These are phyloP conservation scores for Mormyrus iriodes DNA, from an alignment of 2,113 vertebrate species.

Conservation along the genomic window DNA sequence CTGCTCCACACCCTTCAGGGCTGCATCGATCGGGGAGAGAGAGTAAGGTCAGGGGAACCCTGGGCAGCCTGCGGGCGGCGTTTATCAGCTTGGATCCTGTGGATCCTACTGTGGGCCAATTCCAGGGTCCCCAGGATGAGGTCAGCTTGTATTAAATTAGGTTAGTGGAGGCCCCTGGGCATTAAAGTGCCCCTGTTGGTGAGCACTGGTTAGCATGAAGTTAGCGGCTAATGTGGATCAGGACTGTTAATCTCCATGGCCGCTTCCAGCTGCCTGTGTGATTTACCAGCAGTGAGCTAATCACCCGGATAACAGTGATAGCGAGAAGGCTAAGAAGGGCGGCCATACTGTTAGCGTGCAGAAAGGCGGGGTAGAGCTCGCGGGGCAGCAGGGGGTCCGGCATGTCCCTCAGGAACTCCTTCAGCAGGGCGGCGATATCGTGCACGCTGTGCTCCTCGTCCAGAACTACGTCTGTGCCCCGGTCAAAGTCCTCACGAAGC, in stretches of 20 bases:
- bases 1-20: conserved; percentile 62
- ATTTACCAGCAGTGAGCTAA: background rate
- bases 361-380: conserved; percentile 81
- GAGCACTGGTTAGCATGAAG: background rate
- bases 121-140: conserved; percentile 31
- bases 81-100: conserved; percentile 30
- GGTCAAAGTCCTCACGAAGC: conserved; percentile 68
- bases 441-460: conserved; percentile 80
- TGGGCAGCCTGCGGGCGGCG: background rate
- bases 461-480: conserved; percentile 61
- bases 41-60: background rate
- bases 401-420: conserved; percentile 82
- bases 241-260: background rate
- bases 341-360: conserved; percentile 73
- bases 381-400: conserved; percentile 76
- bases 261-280: background rate
- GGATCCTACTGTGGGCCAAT: conserved; percentile 50
- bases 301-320: background rate
- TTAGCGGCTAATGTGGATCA: background rate
- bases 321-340: background rate
- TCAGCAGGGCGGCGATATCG: conserved; percentile 83
- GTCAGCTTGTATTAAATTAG: conserved; percentile 24
- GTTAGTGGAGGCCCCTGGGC: background rate
- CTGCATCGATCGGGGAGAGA: conserved; percentile 44
- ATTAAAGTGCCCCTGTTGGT: background rate